A percentile compares a stretch with the other conserved stretches of the same genome.
These are phyloP conservation scores for Propsilocerus akamusi DNA, from an alignment of 1,140 invertebrate genomes.

Conservation along the genomic window DNA sequence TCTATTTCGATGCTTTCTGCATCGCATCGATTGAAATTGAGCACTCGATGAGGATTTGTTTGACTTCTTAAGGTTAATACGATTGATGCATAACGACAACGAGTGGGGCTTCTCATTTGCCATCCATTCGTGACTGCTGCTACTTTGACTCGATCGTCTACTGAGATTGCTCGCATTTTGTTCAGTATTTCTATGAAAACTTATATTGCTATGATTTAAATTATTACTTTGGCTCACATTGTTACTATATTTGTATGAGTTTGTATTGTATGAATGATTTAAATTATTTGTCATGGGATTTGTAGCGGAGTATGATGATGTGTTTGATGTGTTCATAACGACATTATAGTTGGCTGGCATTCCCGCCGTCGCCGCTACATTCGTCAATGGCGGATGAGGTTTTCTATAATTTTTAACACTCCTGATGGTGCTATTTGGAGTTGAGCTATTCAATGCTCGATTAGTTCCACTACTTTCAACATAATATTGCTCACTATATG, in stretches of 20 bases:
- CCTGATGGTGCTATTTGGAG: background rate
- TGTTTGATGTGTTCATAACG: background rate
- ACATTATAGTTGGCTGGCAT: background rate
- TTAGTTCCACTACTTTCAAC: background rate
- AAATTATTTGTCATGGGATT: constrained; percentile 1
- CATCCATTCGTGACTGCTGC: constrained; percentile 1
- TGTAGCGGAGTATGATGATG: background rate
- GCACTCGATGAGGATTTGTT: background rate
- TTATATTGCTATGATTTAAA: background rate
- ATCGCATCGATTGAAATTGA: constrained; percentile 1
- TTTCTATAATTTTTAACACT: background rate
- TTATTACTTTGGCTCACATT: constrained; percentile 3
- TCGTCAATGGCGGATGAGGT: background rate
- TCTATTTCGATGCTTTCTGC: background rate
- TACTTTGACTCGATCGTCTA: background rate
- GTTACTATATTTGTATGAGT: background rate
- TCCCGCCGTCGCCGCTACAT: background rate
- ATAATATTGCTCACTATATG: background rate
- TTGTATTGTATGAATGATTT: background rate
- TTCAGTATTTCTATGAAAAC: background rate
- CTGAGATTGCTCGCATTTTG: background rate
- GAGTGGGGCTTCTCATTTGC: background rate
- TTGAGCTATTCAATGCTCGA: background rate
- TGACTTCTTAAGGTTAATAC: background rate
- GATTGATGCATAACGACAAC: background rate